Base-by-base conservation (phyloP, 1,140 invertebrate species). In the Drosophila simulans region DNA sequence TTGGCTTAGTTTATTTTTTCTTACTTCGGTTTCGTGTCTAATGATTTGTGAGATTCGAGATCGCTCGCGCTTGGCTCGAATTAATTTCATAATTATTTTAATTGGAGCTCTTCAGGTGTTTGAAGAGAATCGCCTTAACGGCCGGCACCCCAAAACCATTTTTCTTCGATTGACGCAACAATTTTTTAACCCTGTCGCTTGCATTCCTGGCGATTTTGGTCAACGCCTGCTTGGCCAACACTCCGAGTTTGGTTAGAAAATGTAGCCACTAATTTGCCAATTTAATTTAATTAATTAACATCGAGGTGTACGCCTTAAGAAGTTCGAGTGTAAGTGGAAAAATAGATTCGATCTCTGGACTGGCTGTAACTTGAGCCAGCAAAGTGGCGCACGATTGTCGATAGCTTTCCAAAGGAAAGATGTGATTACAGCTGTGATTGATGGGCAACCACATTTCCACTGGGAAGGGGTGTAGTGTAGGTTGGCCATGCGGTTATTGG, bases 31-130 rank as follows among this genome's bases (percentile, higher is more conserved):
- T 83, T 68, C 71, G 75, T 57, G 66, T 83, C 63, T 69, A 89
- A 88, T 89, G 81, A 83, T 86, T 56, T 75, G 65, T 81, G 49
- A 53, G 64, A 55, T 39, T 40, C 17, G 73, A 69, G 52, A 46
- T 43, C 31, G 46, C 64, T 72, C 27, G 48, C 40, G 63, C 31
- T 31, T 77, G 46, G 31, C 46, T 66, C 48, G 68, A 78, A 82
- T 88, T 80, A 88, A 83, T 83, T 88, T 88, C 71, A 88, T 83
- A 89, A 89, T 70, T 79, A 79, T 72, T 88, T 83, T 69, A 58
- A 76, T 88, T 88, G 77, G 79, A 54, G 56, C 60, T 60, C 42
- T 56, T 40, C 42, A 12, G 48, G 48, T 51, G 48, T 34, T 17
- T 10, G 53, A n/a, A 43, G 25, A 40, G 56, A 45, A 27, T 54